phyloP scores from a whole-genome alignment of 2,888 invertebrate species.

The Chymomyza caudatula region DNA sequence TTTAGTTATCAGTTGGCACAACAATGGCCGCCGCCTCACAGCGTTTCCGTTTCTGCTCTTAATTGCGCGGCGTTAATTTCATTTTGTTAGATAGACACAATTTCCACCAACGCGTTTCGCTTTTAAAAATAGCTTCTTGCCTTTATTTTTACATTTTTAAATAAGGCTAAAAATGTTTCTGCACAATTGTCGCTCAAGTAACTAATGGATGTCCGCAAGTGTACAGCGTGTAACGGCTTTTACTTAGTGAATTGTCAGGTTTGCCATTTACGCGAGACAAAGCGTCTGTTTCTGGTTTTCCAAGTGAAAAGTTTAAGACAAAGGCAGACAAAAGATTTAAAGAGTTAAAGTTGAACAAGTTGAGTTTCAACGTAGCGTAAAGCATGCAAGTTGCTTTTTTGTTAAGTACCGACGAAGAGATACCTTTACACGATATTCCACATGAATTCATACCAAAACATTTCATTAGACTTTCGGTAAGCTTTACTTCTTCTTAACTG shows the following conservation, averaged over 20 bases:
- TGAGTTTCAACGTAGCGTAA: not conserved
- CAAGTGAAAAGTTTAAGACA: not conserved
- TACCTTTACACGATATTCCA: too few species aligned
- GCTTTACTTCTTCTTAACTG: too few species aligned
- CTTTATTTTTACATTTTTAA: not conserved
- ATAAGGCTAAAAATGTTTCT: not conserved
- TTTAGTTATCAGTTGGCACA: not conserved
- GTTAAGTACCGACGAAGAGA: not conserved
- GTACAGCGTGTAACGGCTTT: not conserved
- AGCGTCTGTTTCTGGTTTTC: not conserved
- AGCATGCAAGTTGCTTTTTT: too few species aligned
- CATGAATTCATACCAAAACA: too few species aligned
- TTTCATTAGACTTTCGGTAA: too few species aligned
- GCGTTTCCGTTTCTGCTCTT: not conserved
- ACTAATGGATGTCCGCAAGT: not conserved
- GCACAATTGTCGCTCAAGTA: not conserved
- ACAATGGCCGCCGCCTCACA: slow-evolving; percentile 7
- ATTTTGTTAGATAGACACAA: not conserved
- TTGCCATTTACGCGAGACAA: too few species aligned
- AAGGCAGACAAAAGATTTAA: not conserved
- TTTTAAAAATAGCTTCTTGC: not conserved
- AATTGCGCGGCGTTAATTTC: not conserved
- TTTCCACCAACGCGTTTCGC: not conserved
- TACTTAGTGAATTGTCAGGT: not conserved
- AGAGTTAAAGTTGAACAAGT: not conserved